Base-by-base conservation (phyloP, 1,140 invertebrate genomes). In the Drosophila bocki region DNA sequence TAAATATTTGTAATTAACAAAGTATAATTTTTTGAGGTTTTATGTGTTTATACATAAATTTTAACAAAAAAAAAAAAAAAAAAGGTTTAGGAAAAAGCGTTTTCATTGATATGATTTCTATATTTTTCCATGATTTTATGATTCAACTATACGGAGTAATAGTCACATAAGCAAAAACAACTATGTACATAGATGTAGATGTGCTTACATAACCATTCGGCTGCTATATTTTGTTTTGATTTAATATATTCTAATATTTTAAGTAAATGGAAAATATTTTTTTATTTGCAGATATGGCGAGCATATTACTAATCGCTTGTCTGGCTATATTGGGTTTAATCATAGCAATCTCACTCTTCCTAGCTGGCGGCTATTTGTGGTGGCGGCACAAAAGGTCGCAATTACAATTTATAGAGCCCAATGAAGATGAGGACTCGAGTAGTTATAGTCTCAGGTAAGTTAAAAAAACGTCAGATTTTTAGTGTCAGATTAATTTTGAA, bases 321-420 rank as follows among this genome's bases (percentile, higher is more conserved):
- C 45, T 93, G 39, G 77, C 90, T 71, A 79, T 93, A 45, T 76
- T 93, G 50, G 92, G 90, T 47, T 59, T 93, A 54, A 92, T 93
- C 15, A 91, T 92, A 48, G 74, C 88, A 22, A 91, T 93, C 58
- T 67, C 92, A 8, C 71, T 93, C 17, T 92, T 93, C 67, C 77
- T 93, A 58, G 92, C 92, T 50, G 92, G 91, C n/a, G 92, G 91
- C 35, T 93, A 93, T 57, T 75, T 93, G 26, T 93, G 92, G 92
- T 93, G 92, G 92, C 71, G 92, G 13, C 92, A 93, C 61, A 93
- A 93, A 92, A 88, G 92, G 51, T 92, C 92, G 5, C 91, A 93
- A 47, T 59, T 93, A 37, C 88, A 93, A 58, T 93, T 93, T 78
- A 92, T 93, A 68, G 92, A 93, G 42, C 92, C 92, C 19, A 91